A percentile compares a stretch with the other conserved stretches of the same genome.
Conservation (phyloP, 2,888 invertebrate genomes). For the Periphyllus acericola region DNA sequence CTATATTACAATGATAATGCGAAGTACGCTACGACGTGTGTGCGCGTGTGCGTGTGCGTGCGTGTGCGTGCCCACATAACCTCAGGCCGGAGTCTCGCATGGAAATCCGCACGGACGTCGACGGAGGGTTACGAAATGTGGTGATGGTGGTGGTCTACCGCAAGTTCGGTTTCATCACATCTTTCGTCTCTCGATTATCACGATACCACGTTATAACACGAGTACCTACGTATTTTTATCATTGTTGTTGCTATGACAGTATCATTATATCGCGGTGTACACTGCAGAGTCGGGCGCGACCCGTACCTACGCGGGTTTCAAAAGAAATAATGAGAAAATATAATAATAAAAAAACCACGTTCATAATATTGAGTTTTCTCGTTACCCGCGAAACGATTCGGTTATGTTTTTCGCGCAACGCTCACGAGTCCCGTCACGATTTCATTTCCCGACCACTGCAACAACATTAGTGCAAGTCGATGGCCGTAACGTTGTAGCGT, state of each 20-base stretch:
- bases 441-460: background rate
- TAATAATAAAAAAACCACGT: too few species aligned
- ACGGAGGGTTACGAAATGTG: constrained; percentile 20
- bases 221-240: background rate
- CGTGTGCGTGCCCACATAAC: background rate
- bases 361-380: background rate
- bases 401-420: background rate
- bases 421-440: background rate
- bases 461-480: background rate
- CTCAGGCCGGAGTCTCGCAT: background rate
- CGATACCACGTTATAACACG: background rate
- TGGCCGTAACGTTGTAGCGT: too few species aligned
- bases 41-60: background rate
- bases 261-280: background rate
- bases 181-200: background rate
- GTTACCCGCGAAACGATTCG: background rate
- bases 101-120: background rate
- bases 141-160: constrained; percentile 35
- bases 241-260: background rate
- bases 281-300: background rate
- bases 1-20: background rate
- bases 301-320: background rate
- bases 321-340: background rate
- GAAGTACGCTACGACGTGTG: background rate
- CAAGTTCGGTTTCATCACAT: constrained; percentile 15